A percentile compares a stretch with the other conserved stretches of the same genome.
Conservation (phyloP, 2,888 invertebrate species). For the Apamea crenata region DNA sequence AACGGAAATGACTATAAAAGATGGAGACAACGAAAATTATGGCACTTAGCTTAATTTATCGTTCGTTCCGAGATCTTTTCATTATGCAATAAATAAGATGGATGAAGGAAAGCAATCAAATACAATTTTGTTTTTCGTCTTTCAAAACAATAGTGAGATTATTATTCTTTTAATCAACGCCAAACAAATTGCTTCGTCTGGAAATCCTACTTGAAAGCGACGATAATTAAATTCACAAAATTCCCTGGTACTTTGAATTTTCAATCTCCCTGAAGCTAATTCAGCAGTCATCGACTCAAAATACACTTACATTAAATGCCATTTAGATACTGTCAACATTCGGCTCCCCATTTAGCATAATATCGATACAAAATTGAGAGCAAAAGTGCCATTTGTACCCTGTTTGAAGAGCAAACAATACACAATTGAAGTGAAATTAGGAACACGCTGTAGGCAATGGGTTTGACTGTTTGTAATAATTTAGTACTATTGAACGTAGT, state of each 20-base stretch:
- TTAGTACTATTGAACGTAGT: not conserved
- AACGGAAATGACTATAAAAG: slow-evolving; percentile 12
- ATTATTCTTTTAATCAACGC: not conserved
- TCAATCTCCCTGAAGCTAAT: slow-evolving; percentile 22
- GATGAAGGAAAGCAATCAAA: not conserved
- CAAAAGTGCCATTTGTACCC: slow-evolving; percentile 21
- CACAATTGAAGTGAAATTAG: slow-evolving; percentile 31
- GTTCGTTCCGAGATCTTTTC: not conserved
- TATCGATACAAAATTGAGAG: slow-evolving; percentile 46
- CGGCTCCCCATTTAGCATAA: slow-evolving; percentile 40
- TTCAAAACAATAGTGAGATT: not conserved
- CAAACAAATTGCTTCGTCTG: slow-evolving; percentile 14
- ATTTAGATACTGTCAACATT: slow-evolving; percentile 48
- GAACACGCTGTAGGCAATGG: slow-evolving; percentile 1
- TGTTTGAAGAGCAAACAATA: slow-evolving; percentile 46
- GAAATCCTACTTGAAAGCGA: slow-evolving; percentile 4
- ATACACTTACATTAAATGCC: slow-evolving; percentile 30
- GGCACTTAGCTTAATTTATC: not conserved
- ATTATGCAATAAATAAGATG: not conserved
- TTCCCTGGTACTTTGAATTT: slow-evolving; percentile 33
- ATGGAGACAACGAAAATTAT: not conserved
- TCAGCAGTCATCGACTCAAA: slow-evolving; percentile 36
- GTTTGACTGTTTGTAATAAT: slow-evolving; percentile 18
- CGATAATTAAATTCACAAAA: slow-evolving; percentile 25
- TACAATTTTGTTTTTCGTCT: not conserved